Evolutionary conservation across 2,113 vertebrate species (phyloP).

Genomic region (Paracanthobrama guichenoti): DNA sequence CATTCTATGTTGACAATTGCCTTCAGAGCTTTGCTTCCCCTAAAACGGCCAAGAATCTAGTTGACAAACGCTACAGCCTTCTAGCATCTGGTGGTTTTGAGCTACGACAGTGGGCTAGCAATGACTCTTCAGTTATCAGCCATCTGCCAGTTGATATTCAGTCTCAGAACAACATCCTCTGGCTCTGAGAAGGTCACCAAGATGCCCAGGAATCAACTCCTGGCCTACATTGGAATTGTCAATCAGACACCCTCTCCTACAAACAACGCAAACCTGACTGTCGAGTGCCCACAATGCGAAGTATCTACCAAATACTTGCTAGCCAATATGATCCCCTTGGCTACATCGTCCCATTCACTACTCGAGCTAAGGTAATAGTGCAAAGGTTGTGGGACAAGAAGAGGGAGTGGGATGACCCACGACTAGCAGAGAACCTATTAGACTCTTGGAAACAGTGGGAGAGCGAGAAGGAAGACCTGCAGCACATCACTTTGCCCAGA

Average conservation of each 20-base stretch:
- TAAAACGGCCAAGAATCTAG: background rate
- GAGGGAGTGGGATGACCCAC: too few relatives aligned
- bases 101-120: too few relatives aligned
- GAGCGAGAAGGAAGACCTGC: too few relatives aligned
- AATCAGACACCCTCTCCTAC: background rate
- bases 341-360: background rate
- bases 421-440: too few relatives aligned
- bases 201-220: background rate
- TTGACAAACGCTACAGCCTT: background rate
- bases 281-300: background rate
- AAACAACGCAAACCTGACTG: background rate
- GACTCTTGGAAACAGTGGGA: too few relatives aligned
- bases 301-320: background rate
- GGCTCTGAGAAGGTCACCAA: background rate
- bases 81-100: background rate
- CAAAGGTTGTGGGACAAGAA: too few relatives aligned
- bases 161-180: too few relatives aligned
- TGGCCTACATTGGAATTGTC: background rate
- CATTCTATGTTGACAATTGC: background rate
- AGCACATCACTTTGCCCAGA: too few relatives aligned
- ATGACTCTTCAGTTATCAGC: too few relatives aligned
- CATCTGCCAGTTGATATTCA: too few relatives aligned
- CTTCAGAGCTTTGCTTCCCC: background rate
- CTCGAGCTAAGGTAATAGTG: background rate
- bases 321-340: background rate